Conservation (phyloP, 1,140 invertebrate species). For the Micrasema longulum region DNA sequence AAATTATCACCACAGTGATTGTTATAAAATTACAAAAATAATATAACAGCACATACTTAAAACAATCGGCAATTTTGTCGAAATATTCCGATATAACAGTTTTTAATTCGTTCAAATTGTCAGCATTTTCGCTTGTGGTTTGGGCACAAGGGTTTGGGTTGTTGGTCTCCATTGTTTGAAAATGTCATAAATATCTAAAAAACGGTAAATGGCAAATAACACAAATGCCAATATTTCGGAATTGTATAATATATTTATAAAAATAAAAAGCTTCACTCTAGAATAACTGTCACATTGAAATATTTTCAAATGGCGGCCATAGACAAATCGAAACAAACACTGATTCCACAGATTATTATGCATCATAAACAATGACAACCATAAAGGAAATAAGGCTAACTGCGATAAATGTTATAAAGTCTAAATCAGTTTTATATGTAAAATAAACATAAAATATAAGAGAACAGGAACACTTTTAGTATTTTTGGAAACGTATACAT, state of each 20-base stretch:
- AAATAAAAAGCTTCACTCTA: neutral
- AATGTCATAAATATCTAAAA: neutral
- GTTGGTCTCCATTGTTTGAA: conserved; percentile 4
- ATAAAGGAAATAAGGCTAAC: too few species aligned
- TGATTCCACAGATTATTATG: too few species aligned
- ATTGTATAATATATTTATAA: too few species aligned
- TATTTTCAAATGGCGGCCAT: neutral
- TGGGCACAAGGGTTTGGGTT: neutral
- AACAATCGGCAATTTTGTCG: conserved; percentile 26
- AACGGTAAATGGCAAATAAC: neutral
- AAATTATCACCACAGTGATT: too few species aligned
- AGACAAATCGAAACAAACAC: neutral
- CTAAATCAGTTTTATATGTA: too few species aligned
- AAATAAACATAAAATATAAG: too few species aligned
- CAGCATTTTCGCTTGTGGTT: conserved; percentile 1
- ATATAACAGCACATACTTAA: conserved; percentile 8
- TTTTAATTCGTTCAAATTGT: conserved; percentile 1
- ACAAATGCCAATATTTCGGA: neutral
- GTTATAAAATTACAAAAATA: too few species aligned
- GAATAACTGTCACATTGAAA: conserved; percentile 3
- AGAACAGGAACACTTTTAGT: too few species aligned
- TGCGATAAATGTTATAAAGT: too few species aligned
- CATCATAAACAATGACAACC: too few species aligned
- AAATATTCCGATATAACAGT: conserved; percentile 1
- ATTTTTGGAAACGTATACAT: too few species aligned